phyloP scores from a whole-genome alignment of 2,113 vertebrate genomes.

The Morone chrysops region DNA sequence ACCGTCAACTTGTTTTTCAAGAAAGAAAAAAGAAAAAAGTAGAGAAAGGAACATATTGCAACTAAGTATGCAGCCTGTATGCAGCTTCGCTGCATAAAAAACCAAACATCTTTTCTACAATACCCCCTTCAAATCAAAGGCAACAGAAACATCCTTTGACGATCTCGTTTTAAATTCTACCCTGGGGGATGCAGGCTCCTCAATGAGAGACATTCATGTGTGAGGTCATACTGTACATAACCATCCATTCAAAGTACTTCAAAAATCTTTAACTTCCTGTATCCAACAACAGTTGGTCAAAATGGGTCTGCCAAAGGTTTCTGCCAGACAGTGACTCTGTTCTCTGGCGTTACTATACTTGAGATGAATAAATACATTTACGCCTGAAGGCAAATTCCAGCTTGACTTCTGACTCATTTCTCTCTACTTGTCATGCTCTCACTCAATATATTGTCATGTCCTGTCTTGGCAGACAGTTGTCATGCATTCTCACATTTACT shows the following conservation, averaged over 20 bases:
- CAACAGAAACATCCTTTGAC: conserved; percentile 16
- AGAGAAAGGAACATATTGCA: not conserved
- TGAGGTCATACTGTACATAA: conserved; percentile 35
- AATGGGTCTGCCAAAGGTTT: not conserved
- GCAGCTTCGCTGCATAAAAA: not conserved
- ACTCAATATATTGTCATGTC: conserved; percentile 2
- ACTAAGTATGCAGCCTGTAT: not conserved
- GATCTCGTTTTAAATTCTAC: conserved; percentile 28
- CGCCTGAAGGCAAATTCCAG: conserved; percentile 56
- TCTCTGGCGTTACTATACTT: conserved; percentile 21
- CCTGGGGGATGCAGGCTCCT: conserved; percentile 46
- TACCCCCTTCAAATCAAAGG: not conserved
- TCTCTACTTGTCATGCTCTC: not conserved
- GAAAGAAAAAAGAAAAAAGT: not conserved
- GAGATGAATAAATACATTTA: conserved; percentile 41
- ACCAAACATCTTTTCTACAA: not conserved
- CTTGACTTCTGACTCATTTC: conserved; percentile 33
- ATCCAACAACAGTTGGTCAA: conserved; percentile 27
- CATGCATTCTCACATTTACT: conserved; percentile 7
- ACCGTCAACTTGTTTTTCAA: not conserved
- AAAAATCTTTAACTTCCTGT: conserved; percentile 55
- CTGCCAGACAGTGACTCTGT: conserved; percentile 41
- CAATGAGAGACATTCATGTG: conserved; percentile 62
- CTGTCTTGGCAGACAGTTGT: conserved; percentile 11
- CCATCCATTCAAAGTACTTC: conserved; percentile 31